These are phyloP conservation scores for Zaprionus obscuricornis DNA, from an alignment of 2,888 invertebrate genomes.

Conservation along the genomic window DNA sequence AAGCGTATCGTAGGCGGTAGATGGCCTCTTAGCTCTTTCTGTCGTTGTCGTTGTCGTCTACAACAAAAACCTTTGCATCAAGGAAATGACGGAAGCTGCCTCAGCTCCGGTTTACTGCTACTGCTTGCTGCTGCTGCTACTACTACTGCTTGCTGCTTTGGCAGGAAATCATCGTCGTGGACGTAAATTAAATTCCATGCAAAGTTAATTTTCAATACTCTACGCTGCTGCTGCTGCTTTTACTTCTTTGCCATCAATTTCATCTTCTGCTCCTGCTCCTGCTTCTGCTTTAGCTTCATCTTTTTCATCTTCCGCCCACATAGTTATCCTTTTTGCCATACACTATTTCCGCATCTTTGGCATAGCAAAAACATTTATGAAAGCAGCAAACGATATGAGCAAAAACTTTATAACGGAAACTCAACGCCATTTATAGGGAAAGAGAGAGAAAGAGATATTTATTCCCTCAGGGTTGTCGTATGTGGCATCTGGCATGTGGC, in stretches of 20 bases:
- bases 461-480: no score
- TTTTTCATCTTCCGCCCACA: not conserved
- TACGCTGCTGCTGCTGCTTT: not conserved
- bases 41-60: not conserved
- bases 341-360: constrained; percentile 51
- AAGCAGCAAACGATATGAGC: constrained; percentile 10
- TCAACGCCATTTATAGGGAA: not conserved
- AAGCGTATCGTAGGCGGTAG: constrained; percentile 54
- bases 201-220: constrained; percentile 66
- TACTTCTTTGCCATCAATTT: not conserved
- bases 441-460: not conserved
- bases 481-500: constrained; percentile 45
- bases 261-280: not conserved
- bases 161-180: constrained; percentile 81
- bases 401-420: not conserved
- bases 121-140: no score
- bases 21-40: constrained; percentile 32
- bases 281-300: no score
- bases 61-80: constrained; percentile 62
- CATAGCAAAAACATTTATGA: constrained; percentile 36
- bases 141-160: constrained; percentile 57
- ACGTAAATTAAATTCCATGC: constrained; percentile 81
- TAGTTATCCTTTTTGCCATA: constrained; percentile 11
- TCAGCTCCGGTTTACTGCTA: no score
- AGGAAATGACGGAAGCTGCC: constrained; percentile 80